Evolutionary conservation across 2,113 vertebrate genomes (phyloP), one percentile per base, ranked within the genome.

Genomic region (Otocyon megalotis): DNA sequence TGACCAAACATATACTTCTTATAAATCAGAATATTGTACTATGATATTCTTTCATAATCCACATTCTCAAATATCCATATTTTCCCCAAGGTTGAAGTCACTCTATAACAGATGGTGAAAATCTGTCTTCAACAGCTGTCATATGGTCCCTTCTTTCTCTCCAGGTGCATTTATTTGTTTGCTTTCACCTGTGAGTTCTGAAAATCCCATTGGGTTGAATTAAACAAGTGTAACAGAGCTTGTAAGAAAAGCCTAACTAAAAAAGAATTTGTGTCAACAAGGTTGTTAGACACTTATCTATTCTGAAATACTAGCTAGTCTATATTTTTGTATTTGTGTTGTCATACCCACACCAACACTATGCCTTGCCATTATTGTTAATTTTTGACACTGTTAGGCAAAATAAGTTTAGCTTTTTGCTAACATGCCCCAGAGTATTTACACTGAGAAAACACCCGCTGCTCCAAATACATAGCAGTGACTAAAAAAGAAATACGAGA

Each of bases 161-260:
- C 83, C 88, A 92, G 77, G 71, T 96, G 82, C 62, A 77, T 91
- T 94, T 93, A 77, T 86, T 87, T 87, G 50, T 71, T n/a, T 62
- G 13, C 6, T 3, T 89, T 95, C 85, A 97, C 71, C 90, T 95
- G 62, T 65, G 54, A 67, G 30, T 92, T 79, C 71, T 84, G 62
- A 26, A 89, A 96, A 89, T 93, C 62, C 89, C 85, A 89, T 9
- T 20, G n/a, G 89, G n/a, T 84, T 89, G 79, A 95, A 88, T 93
- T 72, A 95, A 89, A 84, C 71, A 96, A 89, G 30, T 72, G 54
- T 84, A 92, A 79, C 79, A 32, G 79, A 92, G 62, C 72, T 93
- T 72, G 24, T 92, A 93, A 95, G n/a, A 19, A 95, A 93, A 89
- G 62, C 43, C 54, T 93, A 92, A 79, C 30, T 19, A 74, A 19